Evolutionary conservation across 2,888 invertebrate genomes (phyloP).

Genomic region (Callyntrura guangdongensis): DNA sequence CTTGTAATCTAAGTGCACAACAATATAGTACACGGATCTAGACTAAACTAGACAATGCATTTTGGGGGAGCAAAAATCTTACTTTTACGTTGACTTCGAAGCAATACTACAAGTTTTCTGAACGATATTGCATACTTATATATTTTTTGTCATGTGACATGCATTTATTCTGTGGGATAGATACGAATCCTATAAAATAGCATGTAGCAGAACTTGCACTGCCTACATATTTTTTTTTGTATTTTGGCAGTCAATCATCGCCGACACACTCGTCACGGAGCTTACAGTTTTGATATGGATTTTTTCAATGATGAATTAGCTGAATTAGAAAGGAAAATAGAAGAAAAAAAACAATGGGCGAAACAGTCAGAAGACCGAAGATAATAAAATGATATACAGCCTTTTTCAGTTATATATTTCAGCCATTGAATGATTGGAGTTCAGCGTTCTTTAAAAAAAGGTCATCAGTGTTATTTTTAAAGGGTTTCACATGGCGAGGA

Average conservation of each 20-base stretch:
- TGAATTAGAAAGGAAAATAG: conserved; percentile 43
- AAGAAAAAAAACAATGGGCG: conserved; percentile 2
- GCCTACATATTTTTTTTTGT: not conserved
- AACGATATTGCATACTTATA: conserved; percentile 9
- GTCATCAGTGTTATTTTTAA: conserved; percentile 29
- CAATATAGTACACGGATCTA: conserved; percentile 34
- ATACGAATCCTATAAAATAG: not conserved
- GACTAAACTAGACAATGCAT: conserved; percentile 1
- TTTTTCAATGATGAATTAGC: not conserved
- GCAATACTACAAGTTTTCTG: conserved; percentile 16
- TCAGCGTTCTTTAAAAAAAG: conserved; percentile 26
- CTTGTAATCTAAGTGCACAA: conserved; percentile 6
- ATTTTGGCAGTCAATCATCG: conserved; percentile 36
- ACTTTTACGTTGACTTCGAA: not conserved
- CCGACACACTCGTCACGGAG: not conserved
- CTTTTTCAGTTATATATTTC: too few species aligned
- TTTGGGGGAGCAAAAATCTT: not conserved
- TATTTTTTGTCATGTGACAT: not conserved
- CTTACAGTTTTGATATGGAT: conserved; percentile 8
- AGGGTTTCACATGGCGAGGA: not conserved
- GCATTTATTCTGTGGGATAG: not conserved
- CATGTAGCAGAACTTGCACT: not conserved
- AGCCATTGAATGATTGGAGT: conserved; percentile 29
- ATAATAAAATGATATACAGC: not conserved
- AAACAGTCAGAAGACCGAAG: not conserved